phyloP scores from a whole-genome alignment of 1,140 invertebrate species.

The Bombus superbus region DNA sequence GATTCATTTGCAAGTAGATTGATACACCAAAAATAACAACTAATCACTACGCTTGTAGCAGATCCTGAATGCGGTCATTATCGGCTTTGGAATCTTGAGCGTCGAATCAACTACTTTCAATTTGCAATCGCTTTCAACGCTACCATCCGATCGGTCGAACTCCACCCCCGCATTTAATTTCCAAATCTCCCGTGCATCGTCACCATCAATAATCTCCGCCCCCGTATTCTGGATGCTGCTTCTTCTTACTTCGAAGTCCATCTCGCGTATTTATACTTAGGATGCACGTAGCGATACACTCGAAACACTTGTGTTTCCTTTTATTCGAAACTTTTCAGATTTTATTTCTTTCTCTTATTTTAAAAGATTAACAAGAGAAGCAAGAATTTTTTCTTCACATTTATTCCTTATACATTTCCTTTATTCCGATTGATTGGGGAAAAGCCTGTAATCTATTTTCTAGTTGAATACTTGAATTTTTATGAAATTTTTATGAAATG shows the following conservation, averaged over 20 bases:
- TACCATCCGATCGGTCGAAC: neutral
- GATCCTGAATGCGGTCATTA: constrained; percentile 1
- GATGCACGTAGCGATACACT: neutral
- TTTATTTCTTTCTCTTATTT: neutral
- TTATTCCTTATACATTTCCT: too few relatives aligned
- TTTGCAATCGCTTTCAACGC: constrained; percentile 6
- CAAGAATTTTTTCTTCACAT: too few relatives aligned
- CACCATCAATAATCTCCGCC: constrained; percentile 4
- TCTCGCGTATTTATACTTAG: too few relatives aligned
- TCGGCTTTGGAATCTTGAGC: neutral
- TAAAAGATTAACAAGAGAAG: too few relatives aligned
- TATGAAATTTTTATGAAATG: too few relatives aligned
- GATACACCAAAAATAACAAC: neutral
- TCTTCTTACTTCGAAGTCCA: neutral
- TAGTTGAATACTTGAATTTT: too few relatives aligned
- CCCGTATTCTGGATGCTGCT: neutral
- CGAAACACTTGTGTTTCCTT: neutral
- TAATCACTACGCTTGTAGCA: constrained; percentile 1
- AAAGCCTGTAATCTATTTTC: too few relatives aligned
- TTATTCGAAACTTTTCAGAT: neutral
- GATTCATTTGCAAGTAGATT: neutral
- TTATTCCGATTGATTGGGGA: too few relatives aligned
- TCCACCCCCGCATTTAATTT: constrained; percentile 13
- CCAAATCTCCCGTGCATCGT: neutral
- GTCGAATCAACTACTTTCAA: constrained; percentile 19